phyloP scores from a whole-genome alignment of 2,888 invertebrate genomes.

The Mechanitis mazaeus region DNA sequence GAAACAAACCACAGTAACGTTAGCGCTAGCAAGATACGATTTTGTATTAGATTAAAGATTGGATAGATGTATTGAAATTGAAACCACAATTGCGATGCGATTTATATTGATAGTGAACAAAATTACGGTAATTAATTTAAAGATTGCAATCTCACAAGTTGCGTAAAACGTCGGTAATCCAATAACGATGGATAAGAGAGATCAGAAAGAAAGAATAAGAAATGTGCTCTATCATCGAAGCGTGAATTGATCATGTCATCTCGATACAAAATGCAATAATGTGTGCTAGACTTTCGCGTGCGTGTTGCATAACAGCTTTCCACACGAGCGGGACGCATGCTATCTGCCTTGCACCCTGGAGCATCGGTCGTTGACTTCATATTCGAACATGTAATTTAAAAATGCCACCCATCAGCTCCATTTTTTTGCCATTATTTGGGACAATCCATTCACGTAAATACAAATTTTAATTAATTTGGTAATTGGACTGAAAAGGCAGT shows the following conservation, averaged over 20 bases:
- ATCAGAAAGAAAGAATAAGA: slow-evolving; percentile 5
- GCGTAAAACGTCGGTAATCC: neutral
- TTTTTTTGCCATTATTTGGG: neutral
- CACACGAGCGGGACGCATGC: slow-evolving; percentile 61
- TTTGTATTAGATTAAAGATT: slow-evolving; percentile 25
- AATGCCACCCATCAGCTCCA: neutral
- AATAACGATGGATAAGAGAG: slow-evolving; percentile 4
- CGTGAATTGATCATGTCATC: slow-evolving; percentile 39
- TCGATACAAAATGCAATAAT: slow-evolving; percentile 47
- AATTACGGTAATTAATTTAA: slow-evolving; percentile 11
- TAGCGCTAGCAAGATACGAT: slow-evolving; percentile 25
- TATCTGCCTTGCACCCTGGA: slow-evolving; percentile 61
- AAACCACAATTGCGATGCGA: slow-evolving; percentile 21
- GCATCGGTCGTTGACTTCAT: slow-evolving; percentile 63
- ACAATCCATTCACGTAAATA: neutral
- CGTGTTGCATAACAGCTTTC: slow-evolving; percentile 73
- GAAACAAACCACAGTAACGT: slow-evolving; percentile 37
- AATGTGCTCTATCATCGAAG: slow-evolving; percentile 16
- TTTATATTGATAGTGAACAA: slow-evolving; percentile 7
- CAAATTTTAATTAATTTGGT: neutral
- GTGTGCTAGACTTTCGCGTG: slow-evolving; percentile 57
- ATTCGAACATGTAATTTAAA: slow-evolving; percentile 17
- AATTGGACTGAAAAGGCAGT: neutral
- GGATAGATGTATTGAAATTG: slow-evolving; percentile 24
- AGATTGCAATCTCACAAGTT: neutral